Conservation (phyloP, 2,888 invertebrate genomes). For the Sphaeridia pumilis region DNA sequence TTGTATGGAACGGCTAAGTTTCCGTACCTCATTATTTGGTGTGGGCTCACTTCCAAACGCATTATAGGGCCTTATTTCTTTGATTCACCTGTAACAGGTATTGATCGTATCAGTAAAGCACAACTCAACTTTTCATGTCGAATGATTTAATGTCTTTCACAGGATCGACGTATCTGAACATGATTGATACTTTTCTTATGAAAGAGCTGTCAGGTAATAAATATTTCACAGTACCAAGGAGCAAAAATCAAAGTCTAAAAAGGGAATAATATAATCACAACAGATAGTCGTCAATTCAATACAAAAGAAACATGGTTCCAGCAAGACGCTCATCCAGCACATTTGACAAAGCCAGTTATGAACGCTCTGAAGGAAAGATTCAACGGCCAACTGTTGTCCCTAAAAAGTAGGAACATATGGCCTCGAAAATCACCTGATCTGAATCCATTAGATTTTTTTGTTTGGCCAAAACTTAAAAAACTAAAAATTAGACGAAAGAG, state of each 20-base stretch:
- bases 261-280: not conserved
- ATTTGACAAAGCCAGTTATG: conserved; percentile 21
- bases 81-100: conserved; percentile 33
- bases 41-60: conserved; percentile 27
- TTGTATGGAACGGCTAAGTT: conserved; percentile 11
- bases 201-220: conserved; percentile 23
- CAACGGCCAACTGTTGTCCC: conserved; percentile 21
- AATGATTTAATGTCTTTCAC: no score
- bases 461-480: conserved; percentile 29
- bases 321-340: conserved; percentile 28
- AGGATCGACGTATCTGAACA: conserved; percentile 30
- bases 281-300: not conserved
- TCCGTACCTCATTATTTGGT: conserved; percentile 32
- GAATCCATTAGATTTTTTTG: conserved; percentile 35
- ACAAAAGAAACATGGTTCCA: conserved; percentile 18
- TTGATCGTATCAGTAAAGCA: conserved; percentile 15
- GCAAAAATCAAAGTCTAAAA: no score
- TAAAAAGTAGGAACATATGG: conserved; percentile 25
- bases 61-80: conserved; percentile 35
- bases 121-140: conserved; percentile 1
- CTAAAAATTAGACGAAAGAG: no score
- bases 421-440: conserved; percentile 34
- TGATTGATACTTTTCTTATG: conserved; percentile 25
- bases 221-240: no score
- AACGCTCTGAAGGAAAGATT: conserved; percentile 23